A percentile compares a stretch with the other conserved stretches of the same genome.
Evolutionary conservation across 2,797 vertebrate species (phyloP).

Genomic region (Tadarida brasiliensis): DNA sequence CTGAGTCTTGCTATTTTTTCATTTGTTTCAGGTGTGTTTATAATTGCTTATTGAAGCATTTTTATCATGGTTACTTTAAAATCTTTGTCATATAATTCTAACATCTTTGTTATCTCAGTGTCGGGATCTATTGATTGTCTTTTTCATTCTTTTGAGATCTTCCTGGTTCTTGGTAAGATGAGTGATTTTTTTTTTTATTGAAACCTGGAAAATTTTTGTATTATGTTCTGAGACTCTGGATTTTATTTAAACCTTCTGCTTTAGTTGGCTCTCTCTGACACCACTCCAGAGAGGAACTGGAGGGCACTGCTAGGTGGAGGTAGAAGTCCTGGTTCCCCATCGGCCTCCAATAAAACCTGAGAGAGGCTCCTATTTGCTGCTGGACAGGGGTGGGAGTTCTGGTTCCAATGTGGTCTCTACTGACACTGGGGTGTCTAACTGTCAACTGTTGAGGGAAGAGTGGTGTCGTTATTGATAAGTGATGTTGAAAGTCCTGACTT

Average conservation of each 20-base stretch:
- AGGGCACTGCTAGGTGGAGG: not conserved
- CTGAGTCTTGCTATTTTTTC: not conserved
- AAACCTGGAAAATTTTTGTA: not conserved
- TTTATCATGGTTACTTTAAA: not conserved
- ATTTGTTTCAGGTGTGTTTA: constrained; percentile 11
- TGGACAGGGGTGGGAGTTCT: not conserved
- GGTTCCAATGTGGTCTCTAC: not conserved
- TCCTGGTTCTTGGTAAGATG: not conserved
- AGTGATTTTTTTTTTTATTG: not conserved
- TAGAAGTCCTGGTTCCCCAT: not conserved
- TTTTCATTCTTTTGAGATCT: not conserved
- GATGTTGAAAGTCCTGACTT: not conserved
- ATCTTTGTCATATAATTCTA: not conserved
- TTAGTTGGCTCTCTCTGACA: not conserved
- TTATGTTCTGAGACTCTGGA: not conserved
- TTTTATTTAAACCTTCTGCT: not conserved
- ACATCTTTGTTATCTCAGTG: not conserved
- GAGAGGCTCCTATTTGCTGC: not conserved
- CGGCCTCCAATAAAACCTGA: not conserved
- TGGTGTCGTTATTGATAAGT: not conserved
- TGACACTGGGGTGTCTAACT: not conserved
- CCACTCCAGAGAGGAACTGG: not conserved
- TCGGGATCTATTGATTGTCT: not conserved
- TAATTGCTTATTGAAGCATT: not conserved
- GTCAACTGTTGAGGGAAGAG: not conserved